Evolutionary conservation across 2,113 vertebrate species (phyloP), one percentile per base, ranked within the genome.

Genomic region (Coptodon bakossiorum): DNA sequence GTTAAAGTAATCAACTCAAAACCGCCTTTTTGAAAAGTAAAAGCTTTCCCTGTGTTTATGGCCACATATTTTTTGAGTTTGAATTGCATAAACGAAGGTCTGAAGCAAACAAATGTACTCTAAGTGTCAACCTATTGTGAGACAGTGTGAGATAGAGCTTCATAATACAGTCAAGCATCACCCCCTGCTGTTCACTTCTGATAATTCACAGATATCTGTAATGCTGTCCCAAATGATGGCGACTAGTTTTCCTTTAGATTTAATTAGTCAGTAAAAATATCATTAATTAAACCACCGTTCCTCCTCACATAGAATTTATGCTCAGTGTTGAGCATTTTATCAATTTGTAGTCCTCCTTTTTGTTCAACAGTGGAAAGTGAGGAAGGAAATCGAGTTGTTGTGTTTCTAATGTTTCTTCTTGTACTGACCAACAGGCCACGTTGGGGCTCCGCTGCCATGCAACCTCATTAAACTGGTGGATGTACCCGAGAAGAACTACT

Each of bases 401-500:
- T 53, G 12, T 3, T 78, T 66, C 7, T 73, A 14, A 82, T 79
- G 3, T 9, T 71, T 85, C 76, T 68, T 24, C 17, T 59, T 54
- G 5, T 19, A 52, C 22, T 66, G 17, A 29, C 27, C n/a, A 14
- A 79, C 88, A 99, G 99, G 98, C 91, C 99, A 99, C 1, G 99
- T 99, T 3, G 99, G 99, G 48, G 98, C 98, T 13, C 99, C 99
- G 10, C 92, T 99, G 86, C 99, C 99, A 16, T 99, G 98, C 93
- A 99, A 99, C 93, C 97, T 98, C 88, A 99, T 99, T 94, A 99
- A 96, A 95, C 96, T 99, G 83, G 96, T 98, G 43, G 98, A 99
- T 89, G 98, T 98, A 52, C 96, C 98, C 71, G 99, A 99, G 85
- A 97, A 99, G 95, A 99, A 99, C 96, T 99, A 99, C 89, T 99